Evolutionary conservation across 2,797 vertebrate species (phyloP).

Genomic region (Microtus californicus): DNA sequence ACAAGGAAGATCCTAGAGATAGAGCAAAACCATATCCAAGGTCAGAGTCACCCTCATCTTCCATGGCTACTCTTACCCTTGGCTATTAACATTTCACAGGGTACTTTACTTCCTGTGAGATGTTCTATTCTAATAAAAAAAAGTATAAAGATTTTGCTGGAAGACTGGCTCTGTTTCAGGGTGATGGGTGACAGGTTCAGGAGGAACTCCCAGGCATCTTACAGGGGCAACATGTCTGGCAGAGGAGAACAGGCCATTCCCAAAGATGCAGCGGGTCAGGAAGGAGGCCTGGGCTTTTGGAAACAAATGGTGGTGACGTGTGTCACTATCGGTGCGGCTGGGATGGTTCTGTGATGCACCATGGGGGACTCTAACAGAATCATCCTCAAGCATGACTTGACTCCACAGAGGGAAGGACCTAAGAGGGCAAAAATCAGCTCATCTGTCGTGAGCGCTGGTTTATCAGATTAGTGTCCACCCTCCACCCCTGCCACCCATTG

Average conservation of each 20-base stretch:
- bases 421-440: neutral
- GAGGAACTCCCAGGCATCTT: neutral
- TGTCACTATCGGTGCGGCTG: neutral
- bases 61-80: neutral
- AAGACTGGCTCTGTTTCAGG: neutral
- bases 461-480: fast-evolving
- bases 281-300: neutral
- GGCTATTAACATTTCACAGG: neutral
- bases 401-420: neutral
- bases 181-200: neutral
- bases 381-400: neutral
- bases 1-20: neutral
- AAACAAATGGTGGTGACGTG: neutral
- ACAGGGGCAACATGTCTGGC: neutral
- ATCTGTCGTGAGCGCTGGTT: neutral
- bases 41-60: neutral
- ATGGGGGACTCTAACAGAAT: neutral
- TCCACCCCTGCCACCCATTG: fast-evolving
- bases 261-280: neutral
- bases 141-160: neutral
- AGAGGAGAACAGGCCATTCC: neutral
- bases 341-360: neutral
- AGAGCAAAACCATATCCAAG: neutral
- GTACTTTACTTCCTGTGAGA: neutral
- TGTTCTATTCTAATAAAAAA: neutral